Evolutionary conservation across 2,888 invertebrate species (phyloP).

Genomic region (Limnephilus rhombicus): DNA sequence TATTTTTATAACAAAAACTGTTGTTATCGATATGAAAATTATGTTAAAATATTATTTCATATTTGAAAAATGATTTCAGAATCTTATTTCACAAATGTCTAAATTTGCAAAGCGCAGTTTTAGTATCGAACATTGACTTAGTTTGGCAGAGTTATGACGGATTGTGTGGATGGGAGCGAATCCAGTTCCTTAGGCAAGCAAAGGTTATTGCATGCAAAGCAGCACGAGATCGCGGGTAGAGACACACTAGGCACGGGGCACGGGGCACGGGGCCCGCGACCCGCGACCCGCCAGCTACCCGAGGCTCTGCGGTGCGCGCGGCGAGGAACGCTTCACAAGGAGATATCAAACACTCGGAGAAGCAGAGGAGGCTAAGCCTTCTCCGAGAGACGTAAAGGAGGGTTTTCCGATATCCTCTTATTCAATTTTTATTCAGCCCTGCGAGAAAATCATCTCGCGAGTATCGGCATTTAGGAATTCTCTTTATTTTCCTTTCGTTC

Average conservation of each 20-base stretch:
- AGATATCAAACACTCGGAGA: constrained; percentile 21
- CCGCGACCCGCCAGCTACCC: neutral
- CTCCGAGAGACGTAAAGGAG: constrained; percentile 44
- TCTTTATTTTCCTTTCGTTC: constrained; percentile 51
- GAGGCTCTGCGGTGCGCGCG: neutral
- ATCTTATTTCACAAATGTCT: neutral
- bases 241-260: too few relatives aligned
- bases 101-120: neutral
- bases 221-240: neutral
- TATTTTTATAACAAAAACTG: too few relatives aligned
- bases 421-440: constrained; percentile 59
- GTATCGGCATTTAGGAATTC: constrained; percentile 60
- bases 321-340: neutral
- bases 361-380: constrained; percentile 25
- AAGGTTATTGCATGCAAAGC: constrained; percentile 48
- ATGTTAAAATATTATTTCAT: too few relatives aligned
- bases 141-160: neutral
- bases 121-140: neutral
- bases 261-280: neutral
- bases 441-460: constrained; percentile 55
- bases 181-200: neutral
- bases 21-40: neutral
- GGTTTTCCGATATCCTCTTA: constrained; percentile 58
- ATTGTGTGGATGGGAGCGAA: neutral
- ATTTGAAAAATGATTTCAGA: neutral